Base-by-base conservation (phyloP, 2,797 vertebrate genomes). In the Protosalanx chinensis region DNA sequence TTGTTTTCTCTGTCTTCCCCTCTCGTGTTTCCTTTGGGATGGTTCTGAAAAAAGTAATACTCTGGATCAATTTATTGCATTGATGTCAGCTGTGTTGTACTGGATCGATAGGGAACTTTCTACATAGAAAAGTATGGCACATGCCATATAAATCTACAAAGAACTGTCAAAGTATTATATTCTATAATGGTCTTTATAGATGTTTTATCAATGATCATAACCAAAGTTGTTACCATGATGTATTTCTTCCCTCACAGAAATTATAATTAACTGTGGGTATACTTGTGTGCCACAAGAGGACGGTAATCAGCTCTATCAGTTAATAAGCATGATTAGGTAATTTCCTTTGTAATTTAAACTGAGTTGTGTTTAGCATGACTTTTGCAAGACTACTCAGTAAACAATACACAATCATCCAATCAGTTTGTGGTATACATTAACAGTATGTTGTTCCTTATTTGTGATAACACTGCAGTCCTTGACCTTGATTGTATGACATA, bases 211-310 rank as follows among this genome's bases (percentile, higher is more conserved):
- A 64, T 67, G 72, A 78, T 29, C 61, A 76, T 77, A 72, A 80
- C 84, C 90, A 93, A 91, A 93, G 89, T 90, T 16, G 67, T 56
- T 69, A 74, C 37, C 27, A 67, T 67, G n/a, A 10, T 68, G 65
- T 68, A 65, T 81, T 68, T 30, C 6, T 75, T 37, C 72, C 46
- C 72, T 61, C 35, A 46, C 41, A 74, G 1, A 68, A 66, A 67
- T 51, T 20, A 13, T 59, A 6, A 68, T 32, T 18, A 6, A 1
- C 33, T 6, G 51, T 56, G 72, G 29, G 0, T 77, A 73, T 56
- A 64, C 4, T 37, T 83, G 59, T 81, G 16, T 75, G 77, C 82
- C 86, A 87, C 82, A 72, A 84, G 85, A 78, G 81, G 84, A 85
- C 74, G 73, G 70, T 78, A 62, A 33, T 77, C 72, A 10, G 33